Percentiles rank a stretch among this genome's conserved stretches.
phyloP scores from a whole-genome alignment of 2,113 vertebrate genomes.

The Dicentrarchus labrax region DNA sequence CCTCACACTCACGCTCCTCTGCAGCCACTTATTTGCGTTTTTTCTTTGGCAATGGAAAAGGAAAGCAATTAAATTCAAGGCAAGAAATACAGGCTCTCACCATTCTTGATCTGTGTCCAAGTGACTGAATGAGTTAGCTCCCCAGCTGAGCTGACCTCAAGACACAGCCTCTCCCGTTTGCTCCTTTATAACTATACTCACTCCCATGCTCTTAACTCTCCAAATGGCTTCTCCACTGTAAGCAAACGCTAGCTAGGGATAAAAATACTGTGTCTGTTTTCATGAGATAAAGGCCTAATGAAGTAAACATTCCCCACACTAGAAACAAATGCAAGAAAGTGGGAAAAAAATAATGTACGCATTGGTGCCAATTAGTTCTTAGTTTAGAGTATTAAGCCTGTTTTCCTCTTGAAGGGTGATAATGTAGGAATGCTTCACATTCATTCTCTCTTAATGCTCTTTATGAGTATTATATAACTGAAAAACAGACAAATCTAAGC shows the following conservation, averaged over 20 bases:
- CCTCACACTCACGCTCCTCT: constrained; percentile 21
- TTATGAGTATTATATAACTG: constrained; percentile 61
- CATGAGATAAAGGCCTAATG: constrained; percentile 67
- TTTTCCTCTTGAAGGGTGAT: constrained; percentile 47
- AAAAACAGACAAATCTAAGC: constrained; percentile 60
- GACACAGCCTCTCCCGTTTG: constrained; percentile 16
- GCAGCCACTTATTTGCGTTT: constrained; percentile 53
- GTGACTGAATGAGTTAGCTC: constrained; percentile 60
- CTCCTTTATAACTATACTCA: constrained; percentile 28
- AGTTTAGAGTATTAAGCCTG: constrained; percentile 49
- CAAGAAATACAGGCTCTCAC: constrained; percentile 54
- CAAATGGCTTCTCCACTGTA: constrained; percentile 50
- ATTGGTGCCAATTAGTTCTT: constrained; percentile 49
- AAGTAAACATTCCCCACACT: constrained; percentile 46
- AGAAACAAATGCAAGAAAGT: constrained; percentile 34
- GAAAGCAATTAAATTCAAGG: constrained; percentile 78
- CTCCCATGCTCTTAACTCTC: constrained; percentile 35
- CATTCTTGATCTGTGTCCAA: constrained; percentile 65
- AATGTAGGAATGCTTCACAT: constrained; percentile 35
- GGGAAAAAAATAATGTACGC: constrained; percentile 7
- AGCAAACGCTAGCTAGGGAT: constrained; percentile 44
- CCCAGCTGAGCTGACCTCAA: constrained; percentile 65
- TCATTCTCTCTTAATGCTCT: constrained; percentile 56
- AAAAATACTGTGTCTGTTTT: constrained; percentile 48
- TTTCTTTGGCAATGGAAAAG: constrained; percentile 49